Base-by-base conservation (phyloP, 1,140 invertebrate genomes). In the Calephelis nemesis region DNA sequence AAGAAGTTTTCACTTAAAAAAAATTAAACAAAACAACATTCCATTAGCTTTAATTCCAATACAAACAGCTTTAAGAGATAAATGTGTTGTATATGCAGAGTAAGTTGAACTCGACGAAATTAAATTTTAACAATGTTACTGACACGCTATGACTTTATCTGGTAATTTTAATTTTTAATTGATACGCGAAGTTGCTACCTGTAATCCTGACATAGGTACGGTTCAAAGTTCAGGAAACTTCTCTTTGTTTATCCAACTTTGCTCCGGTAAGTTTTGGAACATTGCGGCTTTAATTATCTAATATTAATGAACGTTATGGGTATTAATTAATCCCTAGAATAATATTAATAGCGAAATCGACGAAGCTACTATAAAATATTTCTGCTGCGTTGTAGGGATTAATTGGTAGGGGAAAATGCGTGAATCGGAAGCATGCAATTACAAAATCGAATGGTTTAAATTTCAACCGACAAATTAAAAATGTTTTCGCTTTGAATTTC, bases 221-320 rank as follows among this genome's bases (percentile, higher is more conserved):
- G 82, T 83, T 81, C 74, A 78, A 87, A 88, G 86, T 90, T 88
- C 67, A 74, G 73, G 79, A 82, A 88, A 88, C 78, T 88, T 88
- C 73, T 64, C 81, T 81, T 87, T 88, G 88, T 90, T 90, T 88
- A 84, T 88, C 79, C 75, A 86, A 89, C 84, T 87, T 83, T 75
- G 70, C 86, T 82, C 86, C 87, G 84, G 79, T 83, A 89, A 89
- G 87, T 88, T 89, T 85, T 83, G 78, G 78, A 85, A 89, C 88
- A 88, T 87, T 87, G 86, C 77, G 88, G 87, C 81, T 89, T 88
- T 88, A 89, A 88, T 91, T 87, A 89, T 91, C 85, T 88, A 89
- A 89, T 89, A 91, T 91, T 88, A 88, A 89, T 79, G 87, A 85
- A 88, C 83, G 80, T 74, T 75, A 78, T 75, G 77, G 83, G 84